Evolutionary conservation across 2,888 invertebrate genomes (phyloP).

Genomic region (Dastarcus helophoroides): DNA sequence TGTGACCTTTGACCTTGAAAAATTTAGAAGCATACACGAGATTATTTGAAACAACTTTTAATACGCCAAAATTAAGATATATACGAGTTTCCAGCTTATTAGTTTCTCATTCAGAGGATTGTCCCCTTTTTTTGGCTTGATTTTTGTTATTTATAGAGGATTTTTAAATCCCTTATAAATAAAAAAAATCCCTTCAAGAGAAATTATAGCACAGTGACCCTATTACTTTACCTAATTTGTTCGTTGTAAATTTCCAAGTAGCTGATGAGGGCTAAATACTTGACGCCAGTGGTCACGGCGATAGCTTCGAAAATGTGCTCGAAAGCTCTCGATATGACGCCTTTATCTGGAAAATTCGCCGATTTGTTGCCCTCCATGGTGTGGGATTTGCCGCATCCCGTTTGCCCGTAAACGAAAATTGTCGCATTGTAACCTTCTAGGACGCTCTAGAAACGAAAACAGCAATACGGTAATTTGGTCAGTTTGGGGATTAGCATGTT

Average conservation of each 20-base stretch:
- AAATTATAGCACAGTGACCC: conserved; percentile 5
- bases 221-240: conserved; percentile 50
- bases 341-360: conserved; percentile 36
- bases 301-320: conserved; percentile 85
- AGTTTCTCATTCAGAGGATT: too few relatives aligned
- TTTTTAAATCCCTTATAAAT: too few relatives aligned
- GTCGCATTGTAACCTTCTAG: conserved; percentile 88
- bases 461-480: background rate
- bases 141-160: too few relatives aligned
- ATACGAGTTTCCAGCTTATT: too few relatives aligned
- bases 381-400: conserved; percentile 83
- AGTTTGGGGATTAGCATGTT: conserved; percentile 14
- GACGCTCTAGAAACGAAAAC: conserved; percentile 45
- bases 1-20: too few relatives aligned
- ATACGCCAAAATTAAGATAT: too few relatives aligned
- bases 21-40: too few relatives aligned
- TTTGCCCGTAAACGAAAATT: conserved; percentile 88
- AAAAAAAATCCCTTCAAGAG: too few relatives aligned
- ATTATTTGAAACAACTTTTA: too few relatives aligned
- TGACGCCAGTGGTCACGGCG: conserved; percentile 55
- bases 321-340: conserved; percentile 68
- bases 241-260: conserved; percentile 81
- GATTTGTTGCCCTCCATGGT: conserved; percentile 66
- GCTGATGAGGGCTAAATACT: conserved; percentile 65
- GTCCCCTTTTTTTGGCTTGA: background rate